These are phyloP conservation scores for Antigone vipio DNA, from an alignment of 2,113 vertebrate genomes.

Conservation along the genomic window DNA sequence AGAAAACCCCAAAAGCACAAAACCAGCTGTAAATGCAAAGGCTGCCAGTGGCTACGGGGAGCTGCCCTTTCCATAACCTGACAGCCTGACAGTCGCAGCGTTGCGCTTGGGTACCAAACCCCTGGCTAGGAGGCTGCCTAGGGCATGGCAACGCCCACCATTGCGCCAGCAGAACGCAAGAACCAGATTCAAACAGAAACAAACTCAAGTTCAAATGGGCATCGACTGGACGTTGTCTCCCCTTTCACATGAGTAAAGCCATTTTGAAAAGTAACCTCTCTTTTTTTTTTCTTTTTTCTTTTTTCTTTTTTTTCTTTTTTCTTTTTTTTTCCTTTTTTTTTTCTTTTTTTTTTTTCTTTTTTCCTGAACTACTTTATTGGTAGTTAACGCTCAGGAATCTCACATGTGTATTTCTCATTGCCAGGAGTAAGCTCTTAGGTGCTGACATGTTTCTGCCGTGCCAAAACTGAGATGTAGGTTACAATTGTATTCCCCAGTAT, in stretches of 20 bases:
- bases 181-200: neutral
- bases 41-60: rapidly evolving
- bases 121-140: no score
- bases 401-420: neutral
- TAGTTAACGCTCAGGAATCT: neutral
- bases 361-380: no score
- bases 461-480: neutral
- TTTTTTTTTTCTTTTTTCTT: no score
- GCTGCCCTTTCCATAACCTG: neutral
- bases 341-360: no score
- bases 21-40: neutral
- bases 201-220: no score
- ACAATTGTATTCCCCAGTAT: rapidly evolving
- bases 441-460: neutral
- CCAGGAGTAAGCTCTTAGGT: neutral
- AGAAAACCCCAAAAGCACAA: no score
- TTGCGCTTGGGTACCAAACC: rapidly evolving
- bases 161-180: no score
- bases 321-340: no score
- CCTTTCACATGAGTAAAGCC: neutral
- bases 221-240: rapidly evolving
- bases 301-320: no score
- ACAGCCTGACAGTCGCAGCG: rapidly evolving
- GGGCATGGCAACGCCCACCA: no score
- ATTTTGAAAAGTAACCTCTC: neutral